Conservation (phyloP, 2,888 invertebrate species). For the Lasioglossum leucozonium region DNA sequence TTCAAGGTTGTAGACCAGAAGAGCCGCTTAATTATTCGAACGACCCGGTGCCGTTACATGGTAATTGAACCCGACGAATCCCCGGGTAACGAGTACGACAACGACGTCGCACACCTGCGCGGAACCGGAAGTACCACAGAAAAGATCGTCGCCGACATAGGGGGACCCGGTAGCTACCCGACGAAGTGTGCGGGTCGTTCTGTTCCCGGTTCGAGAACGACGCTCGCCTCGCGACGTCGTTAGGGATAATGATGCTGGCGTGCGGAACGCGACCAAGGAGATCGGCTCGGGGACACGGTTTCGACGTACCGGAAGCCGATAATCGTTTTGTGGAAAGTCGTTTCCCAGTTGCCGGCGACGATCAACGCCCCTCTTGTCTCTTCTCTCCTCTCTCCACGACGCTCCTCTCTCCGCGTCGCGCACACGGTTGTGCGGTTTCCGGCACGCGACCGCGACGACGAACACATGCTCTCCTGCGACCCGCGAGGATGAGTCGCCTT, state of each 20-base stretch:
- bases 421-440: conserved; percentile 24
- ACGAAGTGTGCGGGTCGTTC: conserved; percentile 14
- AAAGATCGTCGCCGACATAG: background rate
- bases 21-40: background rate
- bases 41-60: background rate
- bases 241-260: conserved; percentile 73
- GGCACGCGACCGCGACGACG: conserved; percentile 24
- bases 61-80: background rate
- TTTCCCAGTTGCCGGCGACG: conserved; percentile 73
- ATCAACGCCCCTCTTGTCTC: conserved; percentile 22
- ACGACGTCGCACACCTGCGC: background rate
- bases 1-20: background rate
- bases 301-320: conserved; percentile 74
- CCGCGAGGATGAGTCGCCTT: conserved; percentile 4
- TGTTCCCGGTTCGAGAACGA: conserved; percentile 44
- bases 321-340: conserved; percentile 80
- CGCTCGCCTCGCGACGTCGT: conserved; percentile 44
- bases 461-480: background rate
- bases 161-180: background rate
- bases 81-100: conserved; percentile 14
- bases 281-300: conserved; percentile 61
- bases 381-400: too few relatives aligned
- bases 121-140: conserved; percentile 9
- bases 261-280: conserved; percentile 60
- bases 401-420: too few relatives aligned